Evolutionary conservation across 2,113 vertebrate genomes (phyloP).

Genomic region (Semicossyphus pulcher): DNA sequence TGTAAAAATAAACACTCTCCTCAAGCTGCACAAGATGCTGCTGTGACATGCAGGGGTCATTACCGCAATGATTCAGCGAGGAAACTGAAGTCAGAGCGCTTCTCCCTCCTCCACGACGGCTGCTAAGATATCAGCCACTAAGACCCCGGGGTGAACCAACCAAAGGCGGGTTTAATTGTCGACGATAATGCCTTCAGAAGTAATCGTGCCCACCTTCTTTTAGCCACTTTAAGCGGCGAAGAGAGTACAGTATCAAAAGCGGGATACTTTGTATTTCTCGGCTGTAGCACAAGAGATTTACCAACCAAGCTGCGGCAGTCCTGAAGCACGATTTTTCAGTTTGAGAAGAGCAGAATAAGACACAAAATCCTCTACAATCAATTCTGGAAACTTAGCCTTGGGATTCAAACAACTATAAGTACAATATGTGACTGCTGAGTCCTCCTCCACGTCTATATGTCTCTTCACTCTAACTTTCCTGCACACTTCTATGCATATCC

Average conservation of each 20-base stretch:
- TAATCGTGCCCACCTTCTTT: constrained; percentile 11
- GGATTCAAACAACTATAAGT: not conserved
- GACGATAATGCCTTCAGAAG: constrained; percentile 34
- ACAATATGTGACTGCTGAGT: not conserved
- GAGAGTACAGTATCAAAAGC: constrained; percentile 3
- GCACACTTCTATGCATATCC: constrained; percentile 15
- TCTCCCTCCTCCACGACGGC: constrained; percentile 4
- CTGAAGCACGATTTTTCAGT: not conserved
- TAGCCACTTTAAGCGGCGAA: constrained; percentile 21
- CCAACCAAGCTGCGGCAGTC: not conserved
- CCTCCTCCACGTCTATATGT: not conserved
- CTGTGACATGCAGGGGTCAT: constrained; percentile 52
- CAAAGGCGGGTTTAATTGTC: constrained; percentile 16
- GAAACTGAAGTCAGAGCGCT: constrained; percentile 40
- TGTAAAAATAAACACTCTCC: constrained; percentile 47
- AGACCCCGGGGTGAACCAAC: constrained; percentile 13
- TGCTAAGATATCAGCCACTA: constrained; percentile 12
- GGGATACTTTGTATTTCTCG: not conserved
- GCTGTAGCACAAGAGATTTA: constrained; percentile 18
- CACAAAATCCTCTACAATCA: not conserved
- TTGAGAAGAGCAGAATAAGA: not conserved
- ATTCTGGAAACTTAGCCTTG: not conserved
- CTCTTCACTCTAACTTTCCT: constrained; percentile 5
- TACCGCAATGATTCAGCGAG: constrained; percentile 33
- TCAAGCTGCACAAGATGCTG: constrained; percentile 8